Evolutionary conservation across 1,140 invertebrate genomes (phyloP), one percentile per base, ranked within the genome.

Genomic region (Aethina tumida): DNA sequence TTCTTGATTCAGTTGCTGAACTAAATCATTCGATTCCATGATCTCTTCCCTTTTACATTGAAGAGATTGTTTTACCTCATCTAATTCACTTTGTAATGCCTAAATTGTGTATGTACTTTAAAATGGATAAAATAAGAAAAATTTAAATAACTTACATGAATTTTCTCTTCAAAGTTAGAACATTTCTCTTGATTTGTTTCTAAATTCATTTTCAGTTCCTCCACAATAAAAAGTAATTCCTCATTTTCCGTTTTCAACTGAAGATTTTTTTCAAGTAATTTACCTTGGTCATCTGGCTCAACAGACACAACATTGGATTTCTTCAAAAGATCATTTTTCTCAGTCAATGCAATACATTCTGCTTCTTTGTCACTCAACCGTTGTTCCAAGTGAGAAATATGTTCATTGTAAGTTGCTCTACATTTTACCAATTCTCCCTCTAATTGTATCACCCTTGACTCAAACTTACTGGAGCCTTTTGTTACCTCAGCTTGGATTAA

Each of bases 1-100:
- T 8, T 57, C 55, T 40, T 57, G 50, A 35, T 49, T 45, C 17
- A 57, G 35, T 12, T 25, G 43, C 30, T 48, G 35, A 19, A 45
- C 39, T 29, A 49, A 29, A 16, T 18, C 15, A 17, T 46, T 47
- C 2, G 43, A 32, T 35, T 53, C 43, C 5, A 18, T 10, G 10
- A 57, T 10, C 37, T 55, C 50, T 9, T 42, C n/a, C 12, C 27
- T 45, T 33, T 49, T 50, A 35, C 29, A 37, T 12, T 35, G 13
- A 10, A 50, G 25, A 34, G 13, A 46, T 19, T 54, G 39, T 35
- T 41, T 39, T 25, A 49, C 25, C 27, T 41, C 19, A 4, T 24
- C 21, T 17, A 43, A 9, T 45, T 50, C 41, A n/a, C n/a, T n/a
- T n/a, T n/a, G n/a, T n/a, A n/a, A n/a, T n/a, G n/a, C n/a, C n/a